Evolutionary conservation across 2,888 invertebrate species (phyloP).

Genomic region (Melinaea marsaeus): DNA sequence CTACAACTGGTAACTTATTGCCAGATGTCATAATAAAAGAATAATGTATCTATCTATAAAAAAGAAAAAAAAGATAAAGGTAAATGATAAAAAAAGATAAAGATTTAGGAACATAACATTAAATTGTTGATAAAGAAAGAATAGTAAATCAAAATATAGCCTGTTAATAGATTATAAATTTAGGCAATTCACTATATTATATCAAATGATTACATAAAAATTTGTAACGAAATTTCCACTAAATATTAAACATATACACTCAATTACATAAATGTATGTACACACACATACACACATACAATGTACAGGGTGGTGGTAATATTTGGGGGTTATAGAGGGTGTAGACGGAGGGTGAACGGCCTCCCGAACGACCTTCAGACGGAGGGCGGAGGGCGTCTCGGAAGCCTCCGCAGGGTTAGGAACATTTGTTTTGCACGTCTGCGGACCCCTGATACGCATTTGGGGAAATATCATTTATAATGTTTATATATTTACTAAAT

Average conservation of each 20-base stretch:
- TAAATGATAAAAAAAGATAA: too few species aligned
- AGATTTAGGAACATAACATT: too few species aligned
- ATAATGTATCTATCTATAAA: too few species aligned
- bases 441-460: slow-evolving; percentile 20
- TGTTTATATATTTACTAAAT: slow-evolving; percentile 1
- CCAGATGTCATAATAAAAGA: too few species aligned
- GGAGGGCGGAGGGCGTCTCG: slow-evolving; percentile 53
- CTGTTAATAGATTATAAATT: too few species aligned
- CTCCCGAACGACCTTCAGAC: slow-evolving; percentile 72
- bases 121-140: too few species aligned
- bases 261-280: slow-evolving; percentile 19
- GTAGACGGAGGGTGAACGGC: slow-evolving; percentile 59
- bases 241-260: slow-evolving; percentile 14
- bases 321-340: slow-evolving; percentile 34
- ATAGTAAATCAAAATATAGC: too few species aligned
- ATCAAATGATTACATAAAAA: too few species aligned
- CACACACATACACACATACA: slow-evolving; percentile 18
- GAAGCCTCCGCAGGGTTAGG: slow-evolving; percentile 47
- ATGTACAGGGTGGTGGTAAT: slow-evolving; percentile 17
- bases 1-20: too few species aligned
- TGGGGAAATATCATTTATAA: slow-evolving; percentile 16
- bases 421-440: slow-evolving; percentile 28
- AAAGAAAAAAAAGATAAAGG: too few species aligned
- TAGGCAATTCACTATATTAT: too few species aligned
- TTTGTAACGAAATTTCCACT: slow-evolving; percentile 6